phyloP scores from a whole-genome alignment of 1,140 invertebrate genomes.

The Ceratitis capitata region DNA sequence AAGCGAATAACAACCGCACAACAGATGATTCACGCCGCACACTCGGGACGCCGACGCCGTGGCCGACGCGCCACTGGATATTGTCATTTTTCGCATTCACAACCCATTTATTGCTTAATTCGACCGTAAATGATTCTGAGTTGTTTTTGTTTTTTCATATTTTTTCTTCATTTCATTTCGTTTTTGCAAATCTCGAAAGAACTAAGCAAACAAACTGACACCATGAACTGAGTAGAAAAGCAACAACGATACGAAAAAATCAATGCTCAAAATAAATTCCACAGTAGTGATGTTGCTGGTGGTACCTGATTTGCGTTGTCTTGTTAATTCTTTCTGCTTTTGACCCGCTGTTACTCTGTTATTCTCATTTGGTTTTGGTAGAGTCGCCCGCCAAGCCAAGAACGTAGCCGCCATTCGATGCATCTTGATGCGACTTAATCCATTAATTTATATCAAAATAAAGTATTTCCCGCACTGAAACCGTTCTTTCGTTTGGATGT shows the following conservation, averaged over 20 bases:
- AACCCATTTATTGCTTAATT: slow-evolving; percentile 36
- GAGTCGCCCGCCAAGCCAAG: not conserved
- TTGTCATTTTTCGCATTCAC: slow-evolving; percentile 37
- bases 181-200: not conserved
- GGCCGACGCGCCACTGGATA: slow-evolving; percentile 25
- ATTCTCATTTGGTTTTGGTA: not conserved
- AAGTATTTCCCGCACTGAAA: slow-evolving; percentile 42
- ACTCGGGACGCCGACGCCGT: not conserved
- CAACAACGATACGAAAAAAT: no score
- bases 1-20: not conserved
- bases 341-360: not conserved
- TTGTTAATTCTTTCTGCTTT: slow-evolving; percentile 7
- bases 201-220: not conserved
- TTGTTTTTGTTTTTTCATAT: not conserved
- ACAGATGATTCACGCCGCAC: not conserved
- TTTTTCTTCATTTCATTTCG: not conserved
- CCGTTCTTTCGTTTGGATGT: slow-evolving; percentile 19
- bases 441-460: slow-evolving; percentile 46
- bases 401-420: slow-evolving; percentile 30
- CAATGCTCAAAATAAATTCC: slow-evolving; percentile 6
- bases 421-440: slow-evolving; percentile 43
- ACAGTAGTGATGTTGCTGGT: slow-evolving; percentile 30
- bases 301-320: slow-evolving; percentile 26
- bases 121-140: slow-evolving; percentile 25
- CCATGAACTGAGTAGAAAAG: not conserved